Conservation (phyloP, 1,140 invertebrate genomes). For the Zaprionus africanus region DNA sequence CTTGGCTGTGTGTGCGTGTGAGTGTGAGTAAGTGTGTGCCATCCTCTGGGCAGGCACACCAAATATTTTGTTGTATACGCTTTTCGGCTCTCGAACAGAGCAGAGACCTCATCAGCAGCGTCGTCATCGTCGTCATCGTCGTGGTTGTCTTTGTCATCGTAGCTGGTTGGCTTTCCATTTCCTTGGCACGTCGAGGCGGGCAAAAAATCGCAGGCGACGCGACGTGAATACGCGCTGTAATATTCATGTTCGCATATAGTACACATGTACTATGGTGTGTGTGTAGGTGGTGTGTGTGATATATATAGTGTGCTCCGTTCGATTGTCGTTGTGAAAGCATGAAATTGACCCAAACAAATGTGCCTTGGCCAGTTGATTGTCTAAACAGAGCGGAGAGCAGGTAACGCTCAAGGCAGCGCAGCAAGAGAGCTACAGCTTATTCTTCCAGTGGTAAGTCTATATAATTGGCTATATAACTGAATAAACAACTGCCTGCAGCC, state of each 20-base stretch:
- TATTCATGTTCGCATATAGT: not conserved
- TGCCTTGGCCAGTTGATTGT: constrained; percentile 24
- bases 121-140: not conserved
- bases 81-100: constrained; percentile 78
- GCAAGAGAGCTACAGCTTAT: constrained; percentile 23
- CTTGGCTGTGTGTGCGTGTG: constrained; percentile 10
- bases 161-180: constrained; percentile 70
- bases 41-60: constrained; percentile 56
- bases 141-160: constrained; percentile 52
- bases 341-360: constrained; percentile 49
- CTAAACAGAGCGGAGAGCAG: constrained; percentile 17
- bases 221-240: constrained; percentile 1
- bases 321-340: constrained; percentile 24
- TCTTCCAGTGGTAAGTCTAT: constrained; percentile 62
- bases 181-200: constrained; percentile 69
- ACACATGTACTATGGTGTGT: constrained; percentile 11
- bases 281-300: constrained; percentile 14
- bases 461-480: not conserved
- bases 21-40: constrained; percentile 41
- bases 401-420: not conserved
- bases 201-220: constrained; percentile 34
- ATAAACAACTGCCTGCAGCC: not conserved
- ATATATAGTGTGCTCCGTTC: not conserved
- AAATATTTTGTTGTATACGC: constrained; percentile 80
- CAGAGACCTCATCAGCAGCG: constrained; percentile 35